Base-by-base conservation (phyloP, 2,888 invertebrate species). In the Nymphalis urticae region DNA sequence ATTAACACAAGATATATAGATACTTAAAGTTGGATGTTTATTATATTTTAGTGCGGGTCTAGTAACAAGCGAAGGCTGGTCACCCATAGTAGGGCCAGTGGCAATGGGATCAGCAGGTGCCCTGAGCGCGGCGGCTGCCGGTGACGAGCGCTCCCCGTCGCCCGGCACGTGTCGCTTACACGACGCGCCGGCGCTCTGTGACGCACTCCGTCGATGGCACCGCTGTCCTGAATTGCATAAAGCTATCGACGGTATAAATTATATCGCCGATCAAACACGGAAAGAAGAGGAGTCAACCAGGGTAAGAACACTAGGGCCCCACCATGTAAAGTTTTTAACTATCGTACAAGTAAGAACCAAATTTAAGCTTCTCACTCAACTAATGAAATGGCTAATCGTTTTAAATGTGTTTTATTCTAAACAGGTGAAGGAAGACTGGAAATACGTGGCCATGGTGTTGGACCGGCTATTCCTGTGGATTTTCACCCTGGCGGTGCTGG, bases 391-490 rank as follows among this genome's bases (percentile, higher is more conserved):
- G 42, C 10, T 42, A 13, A 4, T 42, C 10, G 10, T 13, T 42
- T 42, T n/a, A n/a, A n/a, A 9, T 42, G 2, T 17, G 0, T 50
- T 16, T 5, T n/a, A n/a, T 50, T 50, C 21, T 36, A 7, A 84
- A 68, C 82, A 97, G 97, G 97, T 97, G 77, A 97, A 97, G 92
- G 98, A 98, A 93, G 98, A 99, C 94, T 99, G 99, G 99, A 99
- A 99, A 89, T 99, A 98, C 92, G 98, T 99, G 78, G 98, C 98
- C 74, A 98, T 98, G 97, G 98, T 99, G 76, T 94, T 99, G 85
- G 99, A 99, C 92, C 95, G 99, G 74, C 94, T 99, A 82, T 99
- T 99, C 93, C 95, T 99, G 80, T 98, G 98, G 97, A 98, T 99
- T 87, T 99, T 99, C 93, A 98, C 98, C 78, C 94, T 98, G 84